Conservation (phyloP, 2,113 vertebrate genomes). For the Cairina moschata region DNA sequence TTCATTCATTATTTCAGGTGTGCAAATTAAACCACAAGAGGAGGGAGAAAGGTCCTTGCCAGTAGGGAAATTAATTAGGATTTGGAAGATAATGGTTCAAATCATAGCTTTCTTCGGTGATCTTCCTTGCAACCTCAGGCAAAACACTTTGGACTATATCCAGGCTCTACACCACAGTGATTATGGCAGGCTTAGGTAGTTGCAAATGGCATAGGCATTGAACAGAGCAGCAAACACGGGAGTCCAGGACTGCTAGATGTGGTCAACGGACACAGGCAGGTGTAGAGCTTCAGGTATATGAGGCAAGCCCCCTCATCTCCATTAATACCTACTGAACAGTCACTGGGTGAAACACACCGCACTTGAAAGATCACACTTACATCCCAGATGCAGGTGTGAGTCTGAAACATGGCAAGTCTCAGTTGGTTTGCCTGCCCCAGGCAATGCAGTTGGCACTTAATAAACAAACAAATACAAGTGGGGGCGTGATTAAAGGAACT, state of each 20-base stretch:
- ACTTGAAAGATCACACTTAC: neutral
- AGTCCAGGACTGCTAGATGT: neutral
- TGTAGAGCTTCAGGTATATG: neutral
- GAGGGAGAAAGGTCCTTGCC: constrained; percentile 9
- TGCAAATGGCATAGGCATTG: neutral
- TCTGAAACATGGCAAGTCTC: constrained; percentile 24
- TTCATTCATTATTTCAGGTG: constrained; percentile 52
- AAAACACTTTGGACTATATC: constrained; percentile 14
- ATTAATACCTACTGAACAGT: neutral
- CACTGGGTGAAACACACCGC: neutral
- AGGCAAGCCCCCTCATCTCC: neutral
- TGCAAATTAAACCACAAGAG: constrained; percentile 47
- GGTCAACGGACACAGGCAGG: neutral
- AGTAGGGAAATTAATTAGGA: constrained; percentile 50
- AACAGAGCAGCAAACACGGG: neutral
- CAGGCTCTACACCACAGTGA: neutral
- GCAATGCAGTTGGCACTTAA: constrained; percentile 15
- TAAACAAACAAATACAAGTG: constrained; percentile 50
- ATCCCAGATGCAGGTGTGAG: constrained; percentile 48
- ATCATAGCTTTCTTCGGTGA: constrained; percentile 42
- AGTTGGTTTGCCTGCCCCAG: constrained; percentile 15
- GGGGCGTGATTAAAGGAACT: constrained; percentile 64
- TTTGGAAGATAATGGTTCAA: constrained; percentile 31
- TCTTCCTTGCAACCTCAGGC: constrained; percentile 9
- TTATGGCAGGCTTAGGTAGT: neutral